A percentile compares a stretch with the other conserved stretches of the same genome.
Evolutionary conservation across 1,140 invertebrate species (phyloP).

Genomic region (Heliconius nattereri): DNA sequence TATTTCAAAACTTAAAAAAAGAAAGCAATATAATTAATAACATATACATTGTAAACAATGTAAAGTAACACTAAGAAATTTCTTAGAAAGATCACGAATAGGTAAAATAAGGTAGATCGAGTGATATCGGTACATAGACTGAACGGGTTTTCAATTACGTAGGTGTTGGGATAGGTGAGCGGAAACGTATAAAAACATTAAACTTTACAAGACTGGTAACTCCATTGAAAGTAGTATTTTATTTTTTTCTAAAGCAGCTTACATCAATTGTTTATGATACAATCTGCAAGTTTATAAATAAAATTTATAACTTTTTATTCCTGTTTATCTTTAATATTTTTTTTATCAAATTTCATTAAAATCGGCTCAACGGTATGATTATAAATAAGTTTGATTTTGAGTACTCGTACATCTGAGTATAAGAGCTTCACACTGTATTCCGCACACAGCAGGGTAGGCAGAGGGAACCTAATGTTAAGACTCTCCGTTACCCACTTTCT

Average conservation of each 20-base stretch:
- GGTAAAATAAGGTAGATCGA: constrained; percentile 11
- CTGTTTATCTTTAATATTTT: not conserved
- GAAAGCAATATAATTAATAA: not conserved
- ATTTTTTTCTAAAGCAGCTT: not conserved
- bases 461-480: too few relatives aligned
- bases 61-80: not conserved
- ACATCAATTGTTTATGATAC: not conserved
- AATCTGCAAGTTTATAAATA: not conserved
- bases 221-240: not conserved
- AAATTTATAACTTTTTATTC: not conserved
- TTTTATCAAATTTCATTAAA: not conserved
- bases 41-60: not conserved
- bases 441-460: too few relatives aligned
- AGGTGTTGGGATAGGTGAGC: constrained; percentile 9
- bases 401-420: too few relatives aligned
- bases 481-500: too few relatives aligned
- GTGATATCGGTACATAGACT: constrained; percentile 4
- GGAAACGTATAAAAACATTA: constrained; percentile 8
- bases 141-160: constrained; percentile 12
- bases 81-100: not conserved
- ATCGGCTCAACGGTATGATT: not conserved
- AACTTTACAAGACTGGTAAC: not conserved
- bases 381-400: not conserved
- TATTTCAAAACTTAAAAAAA: not conserved
- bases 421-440: too few relatives aligned